These are phyloP conservation scores for Aplysia californica DNA, from an alignment of 1,140 invertebrate species.

Conservation along the genomic window DNA sequence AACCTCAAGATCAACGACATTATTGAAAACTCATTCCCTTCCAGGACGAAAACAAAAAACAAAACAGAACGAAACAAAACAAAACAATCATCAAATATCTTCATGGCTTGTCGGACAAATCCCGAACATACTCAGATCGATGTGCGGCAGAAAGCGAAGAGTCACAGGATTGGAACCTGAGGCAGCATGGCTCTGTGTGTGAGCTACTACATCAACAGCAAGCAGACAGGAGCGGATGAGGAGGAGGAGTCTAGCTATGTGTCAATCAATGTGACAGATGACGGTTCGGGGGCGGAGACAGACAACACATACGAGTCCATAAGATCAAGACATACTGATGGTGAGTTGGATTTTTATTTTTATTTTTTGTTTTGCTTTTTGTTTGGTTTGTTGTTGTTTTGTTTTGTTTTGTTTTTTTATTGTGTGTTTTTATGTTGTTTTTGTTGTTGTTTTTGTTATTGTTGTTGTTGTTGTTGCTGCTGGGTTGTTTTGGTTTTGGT, in stretches of 20 bases:
- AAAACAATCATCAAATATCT: no score
- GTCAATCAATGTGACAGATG: slow-evolving; percentile 30
- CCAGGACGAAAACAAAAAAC: no score
- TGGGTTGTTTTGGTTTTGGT: neutral
- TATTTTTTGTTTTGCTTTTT: neutral
- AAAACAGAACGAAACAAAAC: no score
- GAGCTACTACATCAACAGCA: slow-evolving; percentile 24
- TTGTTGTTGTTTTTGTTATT: neutral
- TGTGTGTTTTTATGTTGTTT: neutral
- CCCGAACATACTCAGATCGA: no score
- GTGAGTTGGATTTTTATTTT: slow-evolving; percentile 23
- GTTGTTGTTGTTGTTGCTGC: neutral
- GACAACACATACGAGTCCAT: slow-evolving; percentile 42
- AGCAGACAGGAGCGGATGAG: no score
- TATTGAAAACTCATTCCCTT: no score
- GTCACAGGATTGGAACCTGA: no score
- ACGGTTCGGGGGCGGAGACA: slow-evolving; percentile 35
- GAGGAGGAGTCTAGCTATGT: slow-evolving; percentile 35
- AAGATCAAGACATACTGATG: slow-evolving; percentile 30
- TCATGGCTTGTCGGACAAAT: no score
- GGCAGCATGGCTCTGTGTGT: slow-evolving; percentile 33
- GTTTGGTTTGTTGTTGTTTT: neutral
- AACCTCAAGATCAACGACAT: no score
- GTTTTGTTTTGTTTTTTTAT: neutral
- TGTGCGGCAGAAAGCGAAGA: no score